Base-by-base conservation (phyloP, 1,140 invertebrate species). In the Monomorium pharaonis region DNA sequence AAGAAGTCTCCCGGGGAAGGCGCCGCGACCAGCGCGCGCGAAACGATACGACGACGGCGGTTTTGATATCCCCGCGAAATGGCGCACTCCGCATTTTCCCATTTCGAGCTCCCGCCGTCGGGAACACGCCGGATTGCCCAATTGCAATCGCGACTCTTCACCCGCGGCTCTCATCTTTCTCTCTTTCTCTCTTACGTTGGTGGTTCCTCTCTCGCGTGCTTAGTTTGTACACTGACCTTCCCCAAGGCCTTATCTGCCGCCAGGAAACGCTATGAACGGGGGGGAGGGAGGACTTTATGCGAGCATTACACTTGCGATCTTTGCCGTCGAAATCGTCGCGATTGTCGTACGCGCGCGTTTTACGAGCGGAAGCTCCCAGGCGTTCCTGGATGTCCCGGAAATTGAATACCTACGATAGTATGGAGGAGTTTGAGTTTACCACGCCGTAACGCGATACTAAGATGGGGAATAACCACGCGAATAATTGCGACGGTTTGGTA, bases 231-330 rank as follows among this genome's bases (percentile, higher is more conserved):
- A 69, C 90, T 92, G 92, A 92, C 91, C 92, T 91, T 84, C 69
- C 88, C 62, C 92, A 92, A 92, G 87, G 90, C 86, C 86, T 91
- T 91, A 89, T 88, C 88, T 81, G 84, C 56, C 84, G 77, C 76
- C 70, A 30, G 54, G 75, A 42, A 81, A 70, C 27, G 77, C 65
- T 51, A 74, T 56, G 76, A 72, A 63, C 85, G 62, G 69, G n/a
- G n/a, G n/a, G n/a, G n/a, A n/a, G n/a, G n/a, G n/a, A n/a, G n/a
- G 47, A 60, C 33, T 56, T 78, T 84, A 51, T 58, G 67, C 69
- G 47, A 42, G 30, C 74, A 47, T 85, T 88, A 67, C 76, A 47
- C 65, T 76, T 69, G 16, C 60, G 86, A 81, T 76, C 44, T 49
- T 44, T 5, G 44, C 7, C 62, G 51, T 51, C 44, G 47, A 78